These are phyloP conservation scores for Phyllotis vaccarum DNA, from an alignment of 2,797 vertebrate genomes.

Conservation along the genomic window DNA sequence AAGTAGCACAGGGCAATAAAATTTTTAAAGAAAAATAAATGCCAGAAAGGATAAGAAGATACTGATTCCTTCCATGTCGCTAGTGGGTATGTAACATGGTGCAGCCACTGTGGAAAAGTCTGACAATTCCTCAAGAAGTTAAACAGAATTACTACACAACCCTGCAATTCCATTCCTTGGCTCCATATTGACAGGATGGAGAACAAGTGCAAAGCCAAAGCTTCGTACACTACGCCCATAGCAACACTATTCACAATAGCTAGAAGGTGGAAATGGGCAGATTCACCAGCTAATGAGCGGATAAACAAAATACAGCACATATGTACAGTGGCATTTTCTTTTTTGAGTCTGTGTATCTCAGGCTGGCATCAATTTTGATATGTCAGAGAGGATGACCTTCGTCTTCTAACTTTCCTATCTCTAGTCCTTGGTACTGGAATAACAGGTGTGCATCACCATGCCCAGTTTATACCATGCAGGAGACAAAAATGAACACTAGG, in stretches of 20 bases:
- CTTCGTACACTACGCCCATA: background rate
- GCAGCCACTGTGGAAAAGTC: background rate
- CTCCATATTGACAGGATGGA: background rate
- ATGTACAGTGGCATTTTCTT: background rate
- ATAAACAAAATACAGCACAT: background rate
- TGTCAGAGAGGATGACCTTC: background rate
- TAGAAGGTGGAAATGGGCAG: background rate
- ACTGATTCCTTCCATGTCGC: background rate
- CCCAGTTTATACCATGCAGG: background rate
- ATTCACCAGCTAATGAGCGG: background rate
- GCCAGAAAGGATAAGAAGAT: background rate
- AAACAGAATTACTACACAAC: background rate
- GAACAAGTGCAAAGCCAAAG: background rate
- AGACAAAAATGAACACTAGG: background rate
- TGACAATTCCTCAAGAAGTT: slow-evolving; percentile 21
- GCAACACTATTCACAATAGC: background rate
- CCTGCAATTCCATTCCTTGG: background rate
- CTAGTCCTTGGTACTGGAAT: background rate
- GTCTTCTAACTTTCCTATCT: background rate
- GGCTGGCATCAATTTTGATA: background rate
- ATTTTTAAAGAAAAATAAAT: background rate
- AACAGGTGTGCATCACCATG: background rate
- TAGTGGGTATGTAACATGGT: background rate
- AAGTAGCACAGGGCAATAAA: background rate
- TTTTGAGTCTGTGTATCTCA: background rate